Conservation (phyloP, 2,888 invertebrate genomes). For the Limenitis camilla region DNA sequence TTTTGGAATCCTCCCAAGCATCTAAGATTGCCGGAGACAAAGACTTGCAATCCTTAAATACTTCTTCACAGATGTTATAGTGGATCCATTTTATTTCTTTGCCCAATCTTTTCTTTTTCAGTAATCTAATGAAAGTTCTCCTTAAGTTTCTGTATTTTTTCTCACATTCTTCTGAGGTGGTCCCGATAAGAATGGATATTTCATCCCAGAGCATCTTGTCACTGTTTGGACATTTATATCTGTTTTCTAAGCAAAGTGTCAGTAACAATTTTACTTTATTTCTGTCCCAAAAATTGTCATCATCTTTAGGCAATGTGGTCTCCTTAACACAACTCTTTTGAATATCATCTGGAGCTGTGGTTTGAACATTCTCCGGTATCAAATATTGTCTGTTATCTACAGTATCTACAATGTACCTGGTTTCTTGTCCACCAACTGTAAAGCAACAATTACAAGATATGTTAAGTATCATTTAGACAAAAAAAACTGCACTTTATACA, state of each 20-base stretch:
- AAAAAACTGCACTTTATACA: background rate
- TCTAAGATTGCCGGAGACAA: slow-evolving; percentile 45
- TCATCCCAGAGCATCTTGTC: slow-evolving; percentile 50
- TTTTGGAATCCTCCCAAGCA: slow-evolving; percentile 59
- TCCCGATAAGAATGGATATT: slow-evolving; percentile 46
- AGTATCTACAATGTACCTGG: slow-evolving; percentile 48
- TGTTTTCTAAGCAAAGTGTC: slow-evolving; percentile 48
- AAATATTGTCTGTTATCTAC: slow-evolving; percentile 48
- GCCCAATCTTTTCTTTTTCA: slow-evolving; percentile 57
- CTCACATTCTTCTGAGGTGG: slow-evolving; percentile 50
- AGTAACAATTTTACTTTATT: slow-evolving; percentile 54
- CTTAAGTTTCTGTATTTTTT: slow-evolving; percentile 57
- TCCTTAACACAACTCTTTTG: slow-evolving; percentile 33
- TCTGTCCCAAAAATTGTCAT: slow-evolving; percentile 55
- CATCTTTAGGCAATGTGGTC: slow-evolving; percentile 32
- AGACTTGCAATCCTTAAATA: slow-evolving; percentile 56
- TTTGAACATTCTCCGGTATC: slow-evolving; percentile 41
- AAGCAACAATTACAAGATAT: slow-evolving; percentile 6
- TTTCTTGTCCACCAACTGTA: slow-evolving; percentile 49
- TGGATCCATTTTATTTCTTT: slow-evolving; percentile 65
- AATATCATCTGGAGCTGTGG: slow-evolving; percentile 29
- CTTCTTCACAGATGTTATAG: slow-evolving; percentile 55
- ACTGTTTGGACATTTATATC: slow-evolving; percentile 37
- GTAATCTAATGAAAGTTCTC: slow-evolving; percentile 55
- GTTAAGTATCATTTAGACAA: background rate